Percentiles rank a stretch among this genome's conserved stretches.
These are phyloP conservation scores for Garrulus glandarius DNA, from an alignment of 2,797 vertebrate species.

Conservation along the genomic window DNA sequence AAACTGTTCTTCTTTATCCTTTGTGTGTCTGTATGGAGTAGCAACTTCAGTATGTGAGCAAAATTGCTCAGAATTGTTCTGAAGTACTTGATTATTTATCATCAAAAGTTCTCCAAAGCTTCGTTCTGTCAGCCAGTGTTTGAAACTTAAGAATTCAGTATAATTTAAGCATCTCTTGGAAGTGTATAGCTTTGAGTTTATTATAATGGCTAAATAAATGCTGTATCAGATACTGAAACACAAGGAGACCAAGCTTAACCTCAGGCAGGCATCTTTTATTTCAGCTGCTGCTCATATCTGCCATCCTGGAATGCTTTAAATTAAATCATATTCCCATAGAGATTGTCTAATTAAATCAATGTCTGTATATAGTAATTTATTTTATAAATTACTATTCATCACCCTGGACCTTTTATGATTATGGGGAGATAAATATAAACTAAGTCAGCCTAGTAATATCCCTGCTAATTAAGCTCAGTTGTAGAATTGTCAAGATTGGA, in stretches of 20 bases:
- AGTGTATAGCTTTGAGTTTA: background rate
- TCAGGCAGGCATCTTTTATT: background rate
- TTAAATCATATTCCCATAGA: background rate
- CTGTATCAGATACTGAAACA: background rate
- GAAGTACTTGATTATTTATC: background rate
- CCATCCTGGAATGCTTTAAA: background rate
- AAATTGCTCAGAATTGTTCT: background rate
- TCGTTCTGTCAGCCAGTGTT: background rate
- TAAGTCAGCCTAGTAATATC: background rate
- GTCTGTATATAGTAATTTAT: background rate
- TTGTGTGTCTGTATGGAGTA: background rate
- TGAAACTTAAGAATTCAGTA: background rate
- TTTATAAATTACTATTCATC: background rate
- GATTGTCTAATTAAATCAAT: background rate
- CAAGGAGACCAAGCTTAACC: background rate
- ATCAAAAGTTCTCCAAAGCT: background rate
- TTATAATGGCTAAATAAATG: background rate
- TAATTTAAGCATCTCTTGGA: background rate
- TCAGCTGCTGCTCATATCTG: background rate
- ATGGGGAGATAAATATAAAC: background rate
- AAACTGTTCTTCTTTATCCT: background rate
- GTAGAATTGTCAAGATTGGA: background rate
- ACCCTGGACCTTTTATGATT: background rate
- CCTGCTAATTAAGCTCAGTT: background rate
- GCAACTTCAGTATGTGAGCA: background rate